Base-by-base conservation (phyloP, 2,113 vertebrate genomes). In the Scopus umbretta region DNA sequence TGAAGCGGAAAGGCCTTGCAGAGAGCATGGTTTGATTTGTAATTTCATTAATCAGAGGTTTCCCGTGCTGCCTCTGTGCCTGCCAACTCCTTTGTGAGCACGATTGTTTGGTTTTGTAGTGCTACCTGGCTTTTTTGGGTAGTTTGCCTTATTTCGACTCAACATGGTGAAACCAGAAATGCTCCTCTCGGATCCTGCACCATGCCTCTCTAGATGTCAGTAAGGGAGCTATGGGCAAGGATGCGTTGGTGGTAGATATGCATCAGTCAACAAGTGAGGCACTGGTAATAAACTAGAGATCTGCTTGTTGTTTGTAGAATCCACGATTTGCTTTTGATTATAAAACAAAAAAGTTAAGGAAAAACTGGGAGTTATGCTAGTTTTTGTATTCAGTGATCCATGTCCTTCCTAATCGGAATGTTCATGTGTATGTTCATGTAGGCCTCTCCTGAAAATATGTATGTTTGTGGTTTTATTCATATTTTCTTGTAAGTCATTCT, bases 41-140 rank as follows among this genome's bases (percentile, higher is more conserved):
- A 87, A 96, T 97, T 96, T 96, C 97, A 96, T 98, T 96, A 94
- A 97, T 95, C 95, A 76, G 75, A 95, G 74, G 88, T 70, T 91
- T 82, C 88, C 91, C 10, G 2, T 14, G 65, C 55, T 76, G 90
- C 93, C 80, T 86, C 76, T 4, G 9, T 26, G 81, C 82, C 90
- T 96, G 80, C 88, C 88, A 78, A 1, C 90, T 87, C 92, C 94
- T 72, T 38, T 78, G 63, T 58, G 65, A 86, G 90, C 10, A 0
- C 16, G 9, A 7, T 19, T n/a, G 42, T 7, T 61, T 62, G 86
- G 52, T 47, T 65, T 79, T 53, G 40, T 59, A 11, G 61, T 17
- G 67, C 36, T 72, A 0, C 62, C 76, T 96, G 89, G 21, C 34
- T 72, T 21, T 88, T 59, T 15, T 1, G n/a, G 43, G 45, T 11